Evolutionary conservation across 2,113 vertebrate genomes (phyloP), one percentile per base, ranked within the genome.

Genomic region (Rhinichthys klamathensis): DNA sequence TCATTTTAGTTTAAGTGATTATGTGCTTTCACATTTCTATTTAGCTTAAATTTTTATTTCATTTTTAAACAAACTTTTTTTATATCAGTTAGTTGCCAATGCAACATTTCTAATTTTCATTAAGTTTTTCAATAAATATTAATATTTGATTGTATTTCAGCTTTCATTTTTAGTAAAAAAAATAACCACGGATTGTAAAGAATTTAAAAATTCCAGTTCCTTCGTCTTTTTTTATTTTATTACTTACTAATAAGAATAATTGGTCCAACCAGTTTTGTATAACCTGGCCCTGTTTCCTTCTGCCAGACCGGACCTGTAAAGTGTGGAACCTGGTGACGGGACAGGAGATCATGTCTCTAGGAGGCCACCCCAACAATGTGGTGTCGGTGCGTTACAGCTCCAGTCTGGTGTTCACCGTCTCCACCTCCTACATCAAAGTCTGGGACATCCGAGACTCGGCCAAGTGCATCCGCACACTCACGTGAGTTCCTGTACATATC

Each of bases 261-360:
- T 38, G 3, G 67, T 69, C 65, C 0, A 69, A 21, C 3, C 30
- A 69, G 3, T 35, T 18, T 27, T 49, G n/a, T 27, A 46, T 25
- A 75, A 49, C 1, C 44, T 51, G 23, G 13, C 2, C 38, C 2
- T 44, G 18, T 80, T 32, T 46, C 51, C 1, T 32, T 72, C 35
- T 21, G 44, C 18, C 93, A 99, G 98, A 99, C 91, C 97, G 98
- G 21, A 98, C 97, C 76, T 99, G 98, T 92, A 99, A 99, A 94
- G 97, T 99, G 74, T 99, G 98, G 98, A 99, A 99, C 89, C 95
- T 99, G 89, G 98, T 99, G 89, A 99, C 98, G 2, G 98, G 98
- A 63, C 98, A 99, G 92, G 98, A 99, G 93, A 99, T 99, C 87
- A 99, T 99, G 98, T 97, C 97, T 79, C 91, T 95, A 67, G 88